These are phyloP conservation scores for Sisyra terminalis DNA, from an alignment of 2,888 invertebrate species.

Conservation along the genomic window DNA sequence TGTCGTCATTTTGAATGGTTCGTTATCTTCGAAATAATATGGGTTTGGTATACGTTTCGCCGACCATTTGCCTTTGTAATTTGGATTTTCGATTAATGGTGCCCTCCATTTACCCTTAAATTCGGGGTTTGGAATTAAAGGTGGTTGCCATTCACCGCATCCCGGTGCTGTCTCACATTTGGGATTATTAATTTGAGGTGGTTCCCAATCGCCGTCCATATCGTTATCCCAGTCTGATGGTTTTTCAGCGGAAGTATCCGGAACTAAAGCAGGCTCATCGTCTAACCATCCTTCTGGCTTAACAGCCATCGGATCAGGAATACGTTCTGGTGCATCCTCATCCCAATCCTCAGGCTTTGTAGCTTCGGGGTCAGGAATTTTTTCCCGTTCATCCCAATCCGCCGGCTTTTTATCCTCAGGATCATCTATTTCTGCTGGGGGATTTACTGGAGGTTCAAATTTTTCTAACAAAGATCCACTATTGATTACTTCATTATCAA, in stretches of 20 bases:
- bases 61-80: slow-evolving; percentile 91
- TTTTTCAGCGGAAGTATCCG: slow-evolving; percentile 73
- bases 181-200: slow-evolving; percentile 84
- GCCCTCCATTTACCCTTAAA: slow-evolving; percentile 92
- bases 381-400: slow-evolving; percentile 93
- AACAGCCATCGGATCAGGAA: slow-evolving; percentile 66
- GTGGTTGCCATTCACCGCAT: slow-evolving; percentile 83
- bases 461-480: slow-evolving; percentile 77
- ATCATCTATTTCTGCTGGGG: slow-evolving; percentile 87
- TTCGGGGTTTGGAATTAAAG: slow-evolving; percentile 71
- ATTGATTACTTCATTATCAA: slow-evolving; percentile 74
- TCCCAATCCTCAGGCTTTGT: slow-evolving; percentile 95
- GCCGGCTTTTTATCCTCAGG: slow-evolving; percentile 69
- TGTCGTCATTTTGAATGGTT: slow-evolving; percentile 79
- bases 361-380: slow-evolving; percentile 78
- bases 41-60: slow-evolving; percentile 82
- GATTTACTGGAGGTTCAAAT: slow-evolving; percentile 87
- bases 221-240: slow-evolving; percentile 96
- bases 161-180: slow-evolving; percentile 54
- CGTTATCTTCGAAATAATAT: slow-evolving; percentile 75
- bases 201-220: slow-evolving; percentile 98
- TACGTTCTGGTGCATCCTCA: slow-evolving; percentile 80
- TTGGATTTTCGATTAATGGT: slow-evolving; percentile 78
- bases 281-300: slow-evolving; percentile 90
- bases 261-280: slow-evolving; percentile 69